These are phyloP conservation scores for Ornithoptera priamus DNA, from an alignment of 2,888 invertebrate genomes.

Conservation along the genomic window DNA sequence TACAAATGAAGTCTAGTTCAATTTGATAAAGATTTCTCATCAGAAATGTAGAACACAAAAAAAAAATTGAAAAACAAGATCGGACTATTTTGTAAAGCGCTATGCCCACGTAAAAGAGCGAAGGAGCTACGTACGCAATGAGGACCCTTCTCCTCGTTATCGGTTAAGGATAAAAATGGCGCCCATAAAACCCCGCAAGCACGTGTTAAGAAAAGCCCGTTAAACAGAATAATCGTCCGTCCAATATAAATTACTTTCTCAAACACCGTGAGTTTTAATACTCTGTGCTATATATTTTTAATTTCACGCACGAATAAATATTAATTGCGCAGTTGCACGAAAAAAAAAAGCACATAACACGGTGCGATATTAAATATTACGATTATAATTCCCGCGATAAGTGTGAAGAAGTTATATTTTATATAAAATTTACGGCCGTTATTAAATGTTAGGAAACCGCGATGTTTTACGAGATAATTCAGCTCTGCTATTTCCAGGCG, in stretches of 20 bases:
- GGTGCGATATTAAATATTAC: conserved; percentile 34
- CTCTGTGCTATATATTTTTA: conserved; percentile 50
- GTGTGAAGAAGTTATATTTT: conserved; percentile 28
- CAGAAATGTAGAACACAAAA: no score
- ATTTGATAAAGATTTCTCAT: no score
- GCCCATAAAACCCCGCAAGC: not conserved
- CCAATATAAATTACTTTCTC: conserved; percentile 27
- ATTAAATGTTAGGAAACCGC: conserved; percentile 24
- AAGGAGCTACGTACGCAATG: no score
- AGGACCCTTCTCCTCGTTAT: no score
- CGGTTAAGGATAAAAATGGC: not conserved
- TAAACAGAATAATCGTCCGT: conserved; percentile 26
- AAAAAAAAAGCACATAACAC: conserved; percentile 34
- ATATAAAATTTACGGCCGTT: conserved; percentile 25
- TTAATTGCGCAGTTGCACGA: conserved; percentile 44
- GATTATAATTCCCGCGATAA: conserved; percentile 31
- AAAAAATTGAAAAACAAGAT: no score
- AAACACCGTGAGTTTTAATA: conserved; percentile 45
- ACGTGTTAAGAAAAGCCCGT: conserved; percentile 24
- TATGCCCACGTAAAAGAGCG: no score
- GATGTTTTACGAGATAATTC: conserved; percentile 26
- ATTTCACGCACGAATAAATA: conserved; percentile 60
- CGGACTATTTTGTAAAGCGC: no score
- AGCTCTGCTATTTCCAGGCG: conserved; percentile 16
- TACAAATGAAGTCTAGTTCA: no score